Conservation (phyloP, 1,140 invertebrate species). For the Hydropsyche tenuis region DNA sequence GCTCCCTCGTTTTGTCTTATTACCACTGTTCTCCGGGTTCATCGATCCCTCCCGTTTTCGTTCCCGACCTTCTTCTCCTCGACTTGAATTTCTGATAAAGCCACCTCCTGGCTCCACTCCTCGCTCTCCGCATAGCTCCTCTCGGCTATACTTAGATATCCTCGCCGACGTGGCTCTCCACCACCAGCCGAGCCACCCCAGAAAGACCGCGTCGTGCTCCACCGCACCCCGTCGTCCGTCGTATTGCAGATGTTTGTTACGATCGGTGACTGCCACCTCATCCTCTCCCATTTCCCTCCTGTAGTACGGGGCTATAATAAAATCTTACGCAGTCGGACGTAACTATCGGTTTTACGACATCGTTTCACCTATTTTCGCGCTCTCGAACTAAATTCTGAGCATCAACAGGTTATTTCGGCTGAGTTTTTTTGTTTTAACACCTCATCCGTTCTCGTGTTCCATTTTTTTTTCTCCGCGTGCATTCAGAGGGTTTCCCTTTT, state of each 20-base stretch:
- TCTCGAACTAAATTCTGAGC: constrained; percentile 4
- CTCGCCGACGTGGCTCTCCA: not conserved
- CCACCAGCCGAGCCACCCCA: not conserved
- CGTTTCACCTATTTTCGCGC: constrained; percentile 23
- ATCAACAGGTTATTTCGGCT: constrained; percentile 21
- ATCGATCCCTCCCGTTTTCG: constrained; percentile 35
- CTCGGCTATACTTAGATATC: too few species aligned
- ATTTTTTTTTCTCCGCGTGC: too few species aligned
- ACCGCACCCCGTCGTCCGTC: not conserved
- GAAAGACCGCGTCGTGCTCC: too few species aligned
- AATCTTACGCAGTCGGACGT: not conserved
- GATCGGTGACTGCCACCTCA: constrained; percentile 17
- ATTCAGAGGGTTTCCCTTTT: too few species aligned
- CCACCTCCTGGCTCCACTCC: not conserved
- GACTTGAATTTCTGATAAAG: constrained; percentile 21
- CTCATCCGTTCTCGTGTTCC: too few species aligned
- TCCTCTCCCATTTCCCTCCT: not conserved
- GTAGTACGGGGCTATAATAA: not conserved
- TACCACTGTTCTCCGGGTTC: constrained; percentile 11
- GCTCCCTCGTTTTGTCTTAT: constrained; percentile 16
- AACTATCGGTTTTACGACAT: constrained; percentile 23
- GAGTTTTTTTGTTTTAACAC: not conserved
- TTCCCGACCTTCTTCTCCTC: constrained; percentile 29
- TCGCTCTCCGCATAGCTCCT: not conserved
- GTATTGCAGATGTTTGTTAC: constrained; percentile 34